Percentiles rank a stretch among this genome's conserved stretches.
These are phyloP conservation scores for Chanos chanos DNA, from an alignment of 2,797 vertebrate genomes.

Conservation along the genomic window DNA sequence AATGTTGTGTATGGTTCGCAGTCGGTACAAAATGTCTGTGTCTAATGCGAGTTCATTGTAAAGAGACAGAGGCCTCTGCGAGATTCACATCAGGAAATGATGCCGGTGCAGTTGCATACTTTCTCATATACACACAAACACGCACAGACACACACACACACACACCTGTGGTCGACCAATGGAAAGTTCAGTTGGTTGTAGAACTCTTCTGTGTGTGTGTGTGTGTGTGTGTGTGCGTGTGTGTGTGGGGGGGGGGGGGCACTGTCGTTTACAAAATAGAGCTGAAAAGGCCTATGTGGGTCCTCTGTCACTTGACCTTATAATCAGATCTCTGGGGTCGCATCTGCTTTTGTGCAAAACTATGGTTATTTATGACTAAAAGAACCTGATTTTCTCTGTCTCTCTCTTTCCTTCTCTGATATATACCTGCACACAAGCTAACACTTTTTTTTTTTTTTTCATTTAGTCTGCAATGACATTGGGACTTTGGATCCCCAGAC, in stretches of 20 bases:
- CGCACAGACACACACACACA: not conserved
- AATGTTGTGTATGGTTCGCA: too few species aligned
- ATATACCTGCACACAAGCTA: not conserved
- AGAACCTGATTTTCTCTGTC: not conserved
- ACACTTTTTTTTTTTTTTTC: too few species aligned
- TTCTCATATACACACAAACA: not conserved
- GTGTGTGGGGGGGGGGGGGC: not conserved
- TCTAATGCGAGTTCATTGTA: not conserved
- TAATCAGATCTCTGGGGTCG: too few species aligned
- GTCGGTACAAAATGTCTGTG: too few species aligned
- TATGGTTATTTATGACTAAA: too few species aligned
- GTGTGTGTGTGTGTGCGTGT: slow-evolving; percentile 1
- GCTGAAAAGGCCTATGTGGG: too few species aligned
- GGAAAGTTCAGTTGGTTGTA: slow-evolving; percentile 2
- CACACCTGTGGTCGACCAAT: not conserved
- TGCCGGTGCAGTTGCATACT: slow-evolving; percentile 25
- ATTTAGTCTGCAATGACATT: too few species aligned
- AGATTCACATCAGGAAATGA: slow-evolving; percentile 47
- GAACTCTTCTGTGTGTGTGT: not conserved
- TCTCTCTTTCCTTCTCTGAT: not conserved
- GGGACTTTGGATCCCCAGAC: too few species aligned
- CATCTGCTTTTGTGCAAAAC: too few species aligned
- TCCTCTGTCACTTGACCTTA: too few species aligned
- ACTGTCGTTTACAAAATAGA: slow-evolving; percentile 15
- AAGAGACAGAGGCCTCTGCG: slow-evolving; percentile 1